Conservation (phyloP, 1,140 invertebrate species). For the Latrodectus geometricus region DNA sequence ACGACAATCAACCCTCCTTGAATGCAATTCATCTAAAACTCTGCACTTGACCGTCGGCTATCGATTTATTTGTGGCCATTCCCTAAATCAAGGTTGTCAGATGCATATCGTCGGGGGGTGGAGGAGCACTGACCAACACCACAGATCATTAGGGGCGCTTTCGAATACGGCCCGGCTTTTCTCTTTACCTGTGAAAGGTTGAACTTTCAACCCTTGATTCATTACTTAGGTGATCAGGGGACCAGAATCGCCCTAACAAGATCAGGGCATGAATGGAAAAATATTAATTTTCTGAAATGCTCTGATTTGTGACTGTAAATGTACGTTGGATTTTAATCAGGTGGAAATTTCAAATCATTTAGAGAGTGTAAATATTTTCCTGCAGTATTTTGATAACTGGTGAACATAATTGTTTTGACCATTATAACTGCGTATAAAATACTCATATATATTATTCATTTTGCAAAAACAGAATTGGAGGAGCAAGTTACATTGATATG, state of each 20-base stretch:
- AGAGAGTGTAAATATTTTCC: too few species aligned
- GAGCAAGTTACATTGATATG: too few species aligned
- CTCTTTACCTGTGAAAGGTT: slow-evolving; percentile 3
- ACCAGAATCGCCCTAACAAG: not conserved
- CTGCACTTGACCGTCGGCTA: slow-evolving; percentile 48
- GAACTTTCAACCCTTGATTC: slow-evolving; percentile 14
- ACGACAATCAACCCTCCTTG: slow-evolving; percentile 52
- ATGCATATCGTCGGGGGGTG: slow-evolving; percentile 5
- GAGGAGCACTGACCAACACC: not conserved
- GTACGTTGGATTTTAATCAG: too few species aligned
- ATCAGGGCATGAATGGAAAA: not conserved
- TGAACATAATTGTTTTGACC: too few species aligned
- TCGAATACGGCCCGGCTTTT: not conserved
- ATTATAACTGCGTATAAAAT: too few species aligned
- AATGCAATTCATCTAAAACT: slow-evolving; percentile 53
- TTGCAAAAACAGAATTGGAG: too few species aligned
- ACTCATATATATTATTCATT: too few species aligned
- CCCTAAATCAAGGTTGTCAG: slow-evolving; percentile 56
- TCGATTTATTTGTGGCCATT: slow-evolving; percentile 56
- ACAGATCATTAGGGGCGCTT: slow-evolving; percentile 30
- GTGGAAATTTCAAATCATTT: too few species aligned
- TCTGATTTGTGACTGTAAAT: too few species aligned
- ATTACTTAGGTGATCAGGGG: not conserved
- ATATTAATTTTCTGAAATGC: not conserved
- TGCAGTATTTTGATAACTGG: too few species aligned